A percentile compares a stretch with the other conserved stretches of the same genome.
phyloP scores from a whole-genome alignment of 2,797 vertebrate genomes.

The Poeciliopsis paucimaculata region DNA sequence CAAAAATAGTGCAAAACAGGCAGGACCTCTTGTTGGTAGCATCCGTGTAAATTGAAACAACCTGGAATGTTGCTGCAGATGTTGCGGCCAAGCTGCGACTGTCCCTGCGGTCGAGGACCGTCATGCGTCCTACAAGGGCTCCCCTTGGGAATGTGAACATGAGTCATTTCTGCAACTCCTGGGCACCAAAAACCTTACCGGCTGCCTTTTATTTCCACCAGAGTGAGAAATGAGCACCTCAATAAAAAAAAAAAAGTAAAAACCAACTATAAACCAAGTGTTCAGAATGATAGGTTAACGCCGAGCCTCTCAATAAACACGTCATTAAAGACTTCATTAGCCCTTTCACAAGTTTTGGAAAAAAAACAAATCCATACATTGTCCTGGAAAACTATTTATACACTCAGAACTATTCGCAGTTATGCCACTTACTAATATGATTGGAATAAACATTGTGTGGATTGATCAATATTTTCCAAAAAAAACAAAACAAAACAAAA shows the following conservation, averaged over 20 bases:
- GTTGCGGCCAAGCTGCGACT: constrained; percentile 53
- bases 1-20: constrained; percentile 9
- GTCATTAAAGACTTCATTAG: not conserved
- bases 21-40: constrained; percentile 20
- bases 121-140: constrained; percentile 51
- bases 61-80: constrained; percentile 67
- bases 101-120: constrained; percentile 48
- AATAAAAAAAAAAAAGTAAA: not conserved
- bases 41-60: constrained; percentile 62
- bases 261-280: not conserved
- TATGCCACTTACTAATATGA: not conserved
- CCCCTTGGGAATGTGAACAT: constrained; percentile 68
- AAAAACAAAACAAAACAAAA: not conserved
- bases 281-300: not conserved
- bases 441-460: not conserved
- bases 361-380: not conserved
- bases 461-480: not conserved
- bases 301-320: not conserved
- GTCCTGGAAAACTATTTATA: not conserved
- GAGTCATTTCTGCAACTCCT: constrained; percentile 67
- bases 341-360: not conserved
- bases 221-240: constrained; percentile 20
- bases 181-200: constrained; percentile 58
- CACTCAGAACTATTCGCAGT: not conserved
- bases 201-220: constrained; percentile 46